These are phyloP conservation scores for Halisarca cf. caerulea DNA, from an alignment of 37 sponge, comb jelly and placozoan species.

Conservation along the genomic window DNA sequence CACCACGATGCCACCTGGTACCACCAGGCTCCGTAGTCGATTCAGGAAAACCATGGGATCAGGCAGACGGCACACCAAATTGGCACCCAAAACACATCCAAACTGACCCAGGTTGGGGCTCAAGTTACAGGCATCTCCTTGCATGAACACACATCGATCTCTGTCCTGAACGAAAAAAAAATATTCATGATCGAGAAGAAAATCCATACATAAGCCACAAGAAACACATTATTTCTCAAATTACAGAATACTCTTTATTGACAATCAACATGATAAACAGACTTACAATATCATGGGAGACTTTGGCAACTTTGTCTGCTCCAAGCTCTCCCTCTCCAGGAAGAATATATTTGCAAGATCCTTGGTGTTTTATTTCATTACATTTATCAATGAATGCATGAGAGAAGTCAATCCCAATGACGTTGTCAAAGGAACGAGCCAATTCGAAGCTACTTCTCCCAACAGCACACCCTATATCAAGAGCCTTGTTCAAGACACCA, in stretches of 20 bases:
- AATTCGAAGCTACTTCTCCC: slow-evolving; percentile 87
- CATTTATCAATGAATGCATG: slow-evolving; percentile 68
- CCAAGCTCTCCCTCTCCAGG: slow-evolving; percentile 71
- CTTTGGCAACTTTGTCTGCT: slow-evolving; percentile 42
- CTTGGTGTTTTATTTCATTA: slow-evolving; percentile 67
- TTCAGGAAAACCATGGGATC: slow-evolving; percentile 63
- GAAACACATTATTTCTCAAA: too few relatives aligned
- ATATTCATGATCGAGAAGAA: too few relatives aligned
- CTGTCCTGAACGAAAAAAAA: slow-evolving; percentile 62
- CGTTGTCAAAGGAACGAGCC: slow-evolving; percentile 73
- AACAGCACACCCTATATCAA: slow-evolving; percentile 92
- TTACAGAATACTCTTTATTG: too few relatives aligned
- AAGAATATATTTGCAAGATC: slow-evolving; percentile 44
- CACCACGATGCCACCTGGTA: slow-evolving; percentile 78
- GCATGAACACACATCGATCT: slow-evolving; percentile 47
- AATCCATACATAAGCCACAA: too few relatives aligned
- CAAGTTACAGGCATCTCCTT: slow-evolving; percentile 81
- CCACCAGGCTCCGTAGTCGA: slow-evolving; percentile 61
- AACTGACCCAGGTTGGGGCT: slow-evolving; percentile 73
- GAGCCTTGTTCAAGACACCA: slow-evolving; percentile 60
- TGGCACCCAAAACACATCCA: slow-evolving; percentile 81
- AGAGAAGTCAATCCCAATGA: slow-evolving; percentile 82
- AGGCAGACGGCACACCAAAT: slow-evolving; percentile 83
- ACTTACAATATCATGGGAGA: slow-evolving; percentile 68
- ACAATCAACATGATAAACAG: too few relatives aligned